These are phyloP conservation scores for Andricus grossulariae DNA, from an alignment of 1,140 invertebrate species.

Conservation along the genomic window DNA sequence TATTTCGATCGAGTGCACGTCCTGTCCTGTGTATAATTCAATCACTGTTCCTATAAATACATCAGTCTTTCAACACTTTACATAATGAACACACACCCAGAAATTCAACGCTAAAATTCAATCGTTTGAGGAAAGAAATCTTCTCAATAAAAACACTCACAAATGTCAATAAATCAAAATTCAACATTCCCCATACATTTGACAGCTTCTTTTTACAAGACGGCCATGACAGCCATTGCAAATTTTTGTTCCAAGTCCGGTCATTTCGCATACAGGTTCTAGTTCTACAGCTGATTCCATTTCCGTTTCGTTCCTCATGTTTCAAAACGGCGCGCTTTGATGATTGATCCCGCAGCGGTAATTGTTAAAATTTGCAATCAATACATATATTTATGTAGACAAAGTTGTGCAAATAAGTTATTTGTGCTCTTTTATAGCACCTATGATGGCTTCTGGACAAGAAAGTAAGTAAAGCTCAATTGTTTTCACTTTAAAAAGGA, in stretches of 20 bases:
- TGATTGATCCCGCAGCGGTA: not conserved
- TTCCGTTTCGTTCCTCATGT: conserved; percentile 6
- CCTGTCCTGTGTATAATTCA: not conserved
- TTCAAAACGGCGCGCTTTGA: conserved; percentile 13
- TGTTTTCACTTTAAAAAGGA: not conserved
- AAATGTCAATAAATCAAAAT: conserved; percentile 2
- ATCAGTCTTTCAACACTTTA: not conserved
- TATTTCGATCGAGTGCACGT: conserved; percentile 6
- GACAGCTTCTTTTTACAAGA: not conserved
- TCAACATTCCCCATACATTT: conserved; percentile 7
- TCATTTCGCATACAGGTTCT: not conserved
- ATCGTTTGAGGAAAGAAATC: not conserved
- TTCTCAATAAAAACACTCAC: not conserved
- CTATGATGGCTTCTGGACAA: conserved; percentile 59
- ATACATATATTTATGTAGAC: not conserved
- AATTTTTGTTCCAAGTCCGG: not conserved
- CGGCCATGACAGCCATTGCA: conserved; percentile 26
- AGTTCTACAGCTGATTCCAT: conserved; percentile 9
- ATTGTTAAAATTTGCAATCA: not conserved
- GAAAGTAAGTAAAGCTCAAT: conserved; percentile 57
- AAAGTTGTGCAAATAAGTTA: not conserved
- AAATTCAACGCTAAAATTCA: not conserved
- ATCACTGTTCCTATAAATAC: not conserved
- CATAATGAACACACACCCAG: conserved; percentile 1
- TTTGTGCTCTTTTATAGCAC: not conserved